phyloP scores from a whole-genome alignment of 2,797 vertebrate species.

The Chiloscyllium punctatum region DNA sequence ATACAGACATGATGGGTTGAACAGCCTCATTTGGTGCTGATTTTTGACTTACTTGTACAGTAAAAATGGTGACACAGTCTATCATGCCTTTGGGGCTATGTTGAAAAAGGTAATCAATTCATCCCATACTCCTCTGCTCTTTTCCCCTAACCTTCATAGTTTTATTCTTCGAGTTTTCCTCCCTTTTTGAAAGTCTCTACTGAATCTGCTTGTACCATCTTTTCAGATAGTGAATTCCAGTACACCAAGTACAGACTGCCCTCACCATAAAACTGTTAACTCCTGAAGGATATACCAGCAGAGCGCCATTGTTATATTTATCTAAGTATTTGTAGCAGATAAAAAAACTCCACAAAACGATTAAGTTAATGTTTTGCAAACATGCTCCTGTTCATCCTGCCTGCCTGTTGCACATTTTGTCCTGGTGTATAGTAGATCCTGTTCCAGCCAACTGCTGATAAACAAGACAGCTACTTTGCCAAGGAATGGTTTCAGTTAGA shows the following conservation, averaged over 20 bases:
- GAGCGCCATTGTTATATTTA: not conserved
- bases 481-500: not conserved
- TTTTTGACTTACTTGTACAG: not conserved
- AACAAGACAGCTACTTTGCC: conserved; percentile 13
- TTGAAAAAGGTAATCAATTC: not conserved
- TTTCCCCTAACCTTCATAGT: too few species aligned
- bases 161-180: too few species aligned
- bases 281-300: not conserved
- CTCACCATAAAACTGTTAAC: not conserved
- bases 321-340: not conserved
- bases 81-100: not conserved
- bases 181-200: too few species aligned
- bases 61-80: not conserved
- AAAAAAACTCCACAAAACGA: not conserved
- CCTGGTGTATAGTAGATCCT: not conserved
- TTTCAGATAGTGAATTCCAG: not conserved
- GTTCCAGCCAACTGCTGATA: not conserved
- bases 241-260: not conserved
- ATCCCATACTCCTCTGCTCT: not conserved
- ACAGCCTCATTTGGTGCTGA: not conserved
- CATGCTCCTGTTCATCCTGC: not conserved
- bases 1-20: not conserved
- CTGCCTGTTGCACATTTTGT: not conserved
- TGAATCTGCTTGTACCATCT: too few species aligned
- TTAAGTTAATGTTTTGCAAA: not conserved